Evolutionary conservation across 2,113 vertebrate species (phyloP), one percentile per base, ranked within the genome.

Genomic region (Marmota monax): DNA sequence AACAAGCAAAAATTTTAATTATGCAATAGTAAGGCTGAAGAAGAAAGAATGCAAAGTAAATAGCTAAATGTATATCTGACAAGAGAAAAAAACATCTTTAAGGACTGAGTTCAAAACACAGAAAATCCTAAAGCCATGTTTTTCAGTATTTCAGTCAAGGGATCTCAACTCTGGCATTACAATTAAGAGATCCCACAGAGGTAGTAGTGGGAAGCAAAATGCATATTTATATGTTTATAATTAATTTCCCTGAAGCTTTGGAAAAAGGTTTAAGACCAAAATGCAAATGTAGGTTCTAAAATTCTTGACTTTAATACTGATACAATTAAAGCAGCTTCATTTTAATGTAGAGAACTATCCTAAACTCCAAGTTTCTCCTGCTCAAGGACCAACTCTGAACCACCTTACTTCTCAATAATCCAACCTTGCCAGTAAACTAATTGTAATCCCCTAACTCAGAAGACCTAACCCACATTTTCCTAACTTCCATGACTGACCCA

Each of bases 91-190:
- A 88, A 63, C 53, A 34, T 70, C 78, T 91, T 89, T 97, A 96
- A 97, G 97, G 92, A 95, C 90, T 88, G 65, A 87, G 45, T 97
- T 97, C 51, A 80, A 92, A 95, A 94, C 10, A 65, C 3, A 90
- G 63, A 92, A 87, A 79, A 37, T 39, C 77, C 65, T 32, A 83
- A 88, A 83, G 74, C 56, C 42, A 76, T 70, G 51, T 86, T 90
- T n/a, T 96, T 87, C 73, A 70, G 42, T 22, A 65, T 58, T 83
- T 79, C 42, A 79, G 65, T 76, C 69, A 88, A n/a, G 76, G 88
- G 56, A 93, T 23, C 79, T 90, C 37, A 86, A 91, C 56, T 87
- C 37, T 93, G 86, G 65, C 18, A 67, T 79, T 56, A 67, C 7
- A 93, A 92, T 29, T 29, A 69, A 76, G 51, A 39, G n/a, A 29